These are phyloP conservation scores for Schizotus pectinicornis DNA, from an alignment of 2,888 invertebrate genomes.

Conservation along the genomic window DNA sequence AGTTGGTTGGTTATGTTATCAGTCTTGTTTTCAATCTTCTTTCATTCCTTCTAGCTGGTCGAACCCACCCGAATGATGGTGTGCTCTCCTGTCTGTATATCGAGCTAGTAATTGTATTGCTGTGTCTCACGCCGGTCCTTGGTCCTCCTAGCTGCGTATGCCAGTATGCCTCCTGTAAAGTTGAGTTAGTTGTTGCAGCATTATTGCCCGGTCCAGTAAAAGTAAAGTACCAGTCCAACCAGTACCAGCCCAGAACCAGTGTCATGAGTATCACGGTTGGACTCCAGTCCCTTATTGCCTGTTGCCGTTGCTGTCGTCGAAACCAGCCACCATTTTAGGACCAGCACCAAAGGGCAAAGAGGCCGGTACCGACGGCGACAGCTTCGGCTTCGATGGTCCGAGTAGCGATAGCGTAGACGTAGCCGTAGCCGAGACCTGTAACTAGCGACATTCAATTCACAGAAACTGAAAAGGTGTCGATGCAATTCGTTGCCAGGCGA, in stretches of 20 bases:
- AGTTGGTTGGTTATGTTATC: conserved; percentile 53
- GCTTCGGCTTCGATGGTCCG: conserved; percentile 24
- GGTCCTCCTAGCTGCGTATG: conserved; percentile 41
- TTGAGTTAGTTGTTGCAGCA: conserved; percentile 52
- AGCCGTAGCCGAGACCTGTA: conserved; percentile 33
- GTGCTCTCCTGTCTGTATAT: conserved; percentile 40
- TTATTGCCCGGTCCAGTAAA: conserved; percentile 38
- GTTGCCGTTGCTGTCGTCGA: conserved; percentile 23
- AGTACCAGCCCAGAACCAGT: conserved; percentile 25
- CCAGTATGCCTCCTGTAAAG: conserved; percentile 50
- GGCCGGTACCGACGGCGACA: conserved; percentile 11
- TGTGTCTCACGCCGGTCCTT: conserved; percentile 40
- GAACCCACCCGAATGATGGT: conserved; percentile 50
- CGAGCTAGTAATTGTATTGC: conserved; percentile 43
- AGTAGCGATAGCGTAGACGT: conserved; percentile 30
- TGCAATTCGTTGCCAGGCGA: background rate
- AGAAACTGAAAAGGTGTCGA: conserved; percentile 17
- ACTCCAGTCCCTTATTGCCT: conserved; percentile 21
- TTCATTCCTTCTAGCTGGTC: conserved; percentile 50
- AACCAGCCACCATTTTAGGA: background rate
- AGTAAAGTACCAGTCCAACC: conserved; percentile 28
- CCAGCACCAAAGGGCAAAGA: background rate
- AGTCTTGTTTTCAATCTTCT: conserved; percentile 48
- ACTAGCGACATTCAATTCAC: conserved; percentile 29
- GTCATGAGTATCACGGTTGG: conserved; percentile 25